Evolutionary conservation across 2,797 vertebrate genomes (phyloP), one percentile per base, ranked within the genome.

Genomic region (Perodicticus potto): DNA sequence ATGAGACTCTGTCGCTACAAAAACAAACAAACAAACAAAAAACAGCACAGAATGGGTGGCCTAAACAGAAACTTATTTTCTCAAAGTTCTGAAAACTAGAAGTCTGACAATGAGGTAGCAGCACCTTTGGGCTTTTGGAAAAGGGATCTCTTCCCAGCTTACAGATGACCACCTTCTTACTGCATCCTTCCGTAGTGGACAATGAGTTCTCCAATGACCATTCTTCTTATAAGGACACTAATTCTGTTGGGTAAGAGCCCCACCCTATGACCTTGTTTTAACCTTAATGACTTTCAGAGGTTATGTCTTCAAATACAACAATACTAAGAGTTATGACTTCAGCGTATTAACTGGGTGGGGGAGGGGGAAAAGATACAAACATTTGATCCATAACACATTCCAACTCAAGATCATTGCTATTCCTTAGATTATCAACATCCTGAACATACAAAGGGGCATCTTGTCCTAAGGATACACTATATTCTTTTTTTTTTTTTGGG

Each of bases 31-130:
- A 40, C 40, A 40, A 40, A 40, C 40, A 40, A 40, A 88, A 92
- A 73, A 67, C 40, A 77, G 1, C 25, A 59, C 3, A 86, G 10
- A 61, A 22, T 63, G 23, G 22, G 53, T 83, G 40, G 59, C 73
- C 88, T 93, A 81, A 91, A 91, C 4, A 85, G 34, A 76, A 85
- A 69, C 16, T 63, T 84, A 91, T 53, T 88, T 61, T 81, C 78
- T 95, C 61, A 23, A 5, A 87, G 22, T 76, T 90, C 73, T 70
- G 19, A 55, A 89, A 49, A 14, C 59, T 90, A 32, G 25, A 91
- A 23, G 29, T 80, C n/a, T 69, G 72, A 93, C 43, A 81, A 25
- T 27, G 59, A 90, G 59, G 20, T 85, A 57, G 55, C 27, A 86
- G 13, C 3, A 85, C 32, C 49, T 34, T 19, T 34, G 5, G n/a